Conservation (phyloP, 2,888 invertebrate genomes). For the Amphipoea lucens region DNA sequence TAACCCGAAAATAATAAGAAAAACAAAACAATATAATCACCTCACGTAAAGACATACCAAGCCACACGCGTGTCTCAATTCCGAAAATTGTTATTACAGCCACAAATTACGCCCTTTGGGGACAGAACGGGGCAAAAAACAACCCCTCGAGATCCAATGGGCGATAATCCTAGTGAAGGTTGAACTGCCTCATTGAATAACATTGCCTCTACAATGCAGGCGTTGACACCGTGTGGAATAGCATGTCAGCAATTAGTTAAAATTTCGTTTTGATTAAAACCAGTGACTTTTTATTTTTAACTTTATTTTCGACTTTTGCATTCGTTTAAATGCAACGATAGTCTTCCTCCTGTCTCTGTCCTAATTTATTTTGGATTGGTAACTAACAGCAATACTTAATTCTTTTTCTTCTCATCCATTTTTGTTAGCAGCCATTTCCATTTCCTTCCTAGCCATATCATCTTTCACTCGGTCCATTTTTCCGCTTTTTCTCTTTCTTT, state of each 20-base stretch:
- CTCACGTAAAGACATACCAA: slow-evolving; percentile 34
- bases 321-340: neutral
- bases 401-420: neutral
- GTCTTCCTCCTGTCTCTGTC: neutral
- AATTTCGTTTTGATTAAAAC: neutral
- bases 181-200: slow-evolving; percentile 66
- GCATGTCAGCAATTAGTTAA: slow-evolving; percentile 21
- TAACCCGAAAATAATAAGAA: neutral
- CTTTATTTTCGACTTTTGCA: neutral
- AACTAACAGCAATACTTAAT: neutral
- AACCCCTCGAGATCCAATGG: slow-evolving; percentile 72
- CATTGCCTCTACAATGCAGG: slow-evolving; percentile 58
- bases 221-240: slow-evolving; percentile 56
- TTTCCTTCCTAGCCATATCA: neutral
- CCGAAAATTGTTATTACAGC: slow-evolving; percentile 64
- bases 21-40: slow-evolving; percentile 28
- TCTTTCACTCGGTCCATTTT: neutral
- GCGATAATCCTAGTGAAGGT: slow-evolving; percentile 70
- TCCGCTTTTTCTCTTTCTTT: neutral
- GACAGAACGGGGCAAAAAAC: slow-evolving; percentile 57
- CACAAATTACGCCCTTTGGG: slow-evolving; percentile 68
- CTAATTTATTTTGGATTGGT: neutral
- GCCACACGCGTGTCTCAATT: slow-evolving; percentile 57
- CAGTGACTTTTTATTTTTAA: neutral
- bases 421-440: neutral